phyloP scores from a whole-genome alignment of 2,797 vertebrate species.

The Dendrocincla tyrannina region DNA sequence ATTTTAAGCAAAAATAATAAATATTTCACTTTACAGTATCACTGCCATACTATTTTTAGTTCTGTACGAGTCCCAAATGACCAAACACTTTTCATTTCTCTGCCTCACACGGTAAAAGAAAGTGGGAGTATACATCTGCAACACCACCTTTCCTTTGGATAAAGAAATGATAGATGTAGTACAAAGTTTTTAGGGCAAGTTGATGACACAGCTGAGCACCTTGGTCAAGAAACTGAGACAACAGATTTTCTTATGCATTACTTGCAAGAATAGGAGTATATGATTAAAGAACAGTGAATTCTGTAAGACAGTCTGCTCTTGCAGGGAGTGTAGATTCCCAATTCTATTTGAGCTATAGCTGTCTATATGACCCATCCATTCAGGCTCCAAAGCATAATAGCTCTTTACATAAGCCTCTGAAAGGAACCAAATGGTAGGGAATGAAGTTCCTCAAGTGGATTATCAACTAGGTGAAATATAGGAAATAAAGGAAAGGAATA shows the following conservation, averaged over 20 bases:
- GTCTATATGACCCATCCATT: background rate
- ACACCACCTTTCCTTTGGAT: background rate
- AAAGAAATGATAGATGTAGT: background rate
- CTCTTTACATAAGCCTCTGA: background rate
- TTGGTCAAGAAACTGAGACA: background rate
- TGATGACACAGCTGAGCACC: background rate
- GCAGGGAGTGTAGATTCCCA: background rate
- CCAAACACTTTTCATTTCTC: background rate
- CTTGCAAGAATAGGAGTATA: background rate
- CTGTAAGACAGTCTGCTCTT: background rate
- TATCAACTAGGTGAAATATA: background rate
- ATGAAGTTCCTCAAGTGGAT: background rate
- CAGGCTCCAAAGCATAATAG: background rate
- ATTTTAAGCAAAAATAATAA: background rate
- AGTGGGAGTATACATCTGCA: background rate
- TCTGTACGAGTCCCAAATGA: background rate
- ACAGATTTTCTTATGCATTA: background rate
- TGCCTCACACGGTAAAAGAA: background rate
- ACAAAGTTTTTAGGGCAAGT: background rate
- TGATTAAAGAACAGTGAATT: background rate
- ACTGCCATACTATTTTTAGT: background rate
- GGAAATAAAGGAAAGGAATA: background rate
- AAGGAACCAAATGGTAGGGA: background rate
- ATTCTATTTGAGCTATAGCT: background rate
- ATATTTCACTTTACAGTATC: background rate